phyloP scores from a whole-genome alignment of 2,797 vertebrate genomes.

The Gallinago stenura region DNA sequence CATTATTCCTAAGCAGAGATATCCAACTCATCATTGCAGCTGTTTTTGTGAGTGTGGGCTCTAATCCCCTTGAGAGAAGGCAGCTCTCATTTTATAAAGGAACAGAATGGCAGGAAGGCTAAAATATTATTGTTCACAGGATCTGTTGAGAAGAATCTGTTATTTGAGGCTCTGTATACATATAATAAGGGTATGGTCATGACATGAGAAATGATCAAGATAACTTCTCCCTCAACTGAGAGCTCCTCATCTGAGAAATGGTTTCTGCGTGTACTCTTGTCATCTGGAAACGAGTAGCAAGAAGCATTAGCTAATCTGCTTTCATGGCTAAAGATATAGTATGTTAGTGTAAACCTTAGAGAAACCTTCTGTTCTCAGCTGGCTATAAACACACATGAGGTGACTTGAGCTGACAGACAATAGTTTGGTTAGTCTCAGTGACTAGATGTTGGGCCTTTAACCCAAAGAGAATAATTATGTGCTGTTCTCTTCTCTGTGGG shows the following conservation, averaged over 20 bases:
- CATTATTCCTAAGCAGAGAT: not conserved
- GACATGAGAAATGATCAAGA: not conserved
- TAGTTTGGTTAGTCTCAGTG: not conserved
- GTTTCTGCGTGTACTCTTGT: not conserved
- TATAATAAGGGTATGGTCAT: not conserved
- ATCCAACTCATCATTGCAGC: not conserved
- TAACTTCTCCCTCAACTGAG: not conserved
- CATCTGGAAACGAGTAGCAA: not conserved
- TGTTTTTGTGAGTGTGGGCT: not conserved
- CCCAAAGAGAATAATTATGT: not conserved
- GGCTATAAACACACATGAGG: accelerated
- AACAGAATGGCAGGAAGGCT: not conserved
- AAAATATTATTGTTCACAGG: not conserved
- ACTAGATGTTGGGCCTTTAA: not conserved
- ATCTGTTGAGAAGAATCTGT: not conserved
- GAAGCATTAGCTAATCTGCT: not conserved
- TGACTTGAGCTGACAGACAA: not conserved
- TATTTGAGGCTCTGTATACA: not conserved
- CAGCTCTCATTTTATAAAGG: not conserved
- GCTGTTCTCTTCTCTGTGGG: accelerated
- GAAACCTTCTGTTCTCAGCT: not conserved
- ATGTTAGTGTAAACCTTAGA: not conserved
- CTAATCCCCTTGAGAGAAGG: not conserved
- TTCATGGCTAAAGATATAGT: not conserved
- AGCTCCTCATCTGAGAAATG: not conserved